Conservation (phyloP, 2,888 invertebrate genomes). For the Teinopalpus imperialis region DNA sequence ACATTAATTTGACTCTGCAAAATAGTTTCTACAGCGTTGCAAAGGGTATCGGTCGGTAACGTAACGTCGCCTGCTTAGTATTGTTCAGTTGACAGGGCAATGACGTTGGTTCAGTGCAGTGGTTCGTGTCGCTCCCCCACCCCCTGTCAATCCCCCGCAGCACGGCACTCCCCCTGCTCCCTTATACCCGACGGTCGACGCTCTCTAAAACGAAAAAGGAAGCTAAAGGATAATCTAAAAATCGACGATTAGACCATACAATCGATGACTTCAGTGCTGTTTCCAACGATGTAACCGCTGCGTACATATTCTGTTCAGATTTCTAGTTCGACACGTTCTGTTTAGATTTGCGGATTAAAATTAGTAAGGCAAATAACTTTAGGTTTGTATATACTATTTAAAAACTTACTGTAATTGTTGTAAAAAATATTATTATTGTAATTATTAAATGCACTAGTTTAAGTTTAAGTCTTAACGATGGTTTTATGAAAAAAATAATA, state of each 20-base stretch:
- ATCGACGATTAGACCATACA: slow-evolving; percentile 75
- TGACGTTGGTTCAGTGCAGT: slow-evolving; percentile 71
- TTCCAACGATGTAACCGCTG: slow-evolving; percentile 28
- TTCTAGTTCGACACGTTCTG: too few relatives aligned
- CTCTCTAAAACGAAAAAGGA: slow-evolving; percentile 79
- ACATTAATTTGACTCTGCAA: too few relatives aligned
- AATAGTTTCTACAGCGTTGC: too few relatives aligned
- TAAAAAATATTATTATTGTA: too few relatives aligned
- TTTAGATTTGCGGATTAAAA: too few relatives aligned
- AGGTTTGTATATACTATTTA: too few relatives aligned
- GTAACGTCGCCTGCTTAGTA: slow-evolving; percentile 76
- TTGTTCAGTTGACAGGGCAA: slow-evolving; percentile 81
- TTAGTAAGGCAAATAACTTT: too few relatives aligned
- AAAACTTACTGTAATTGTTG: too few relatives aligned
- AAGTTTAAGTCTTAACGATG: too few relatives aligned
- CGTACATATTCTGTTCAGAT: too few relatives aligned
- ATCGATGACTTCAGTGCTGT: slow-evolving; percentile 62
- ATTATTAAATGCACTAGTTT: too few relatives aligned
- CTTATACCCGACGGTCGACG: slow-evolving; percentile 75
- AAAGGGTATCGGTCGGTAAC: slow-evolving; percentile 56
- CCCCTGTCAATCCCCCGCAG: slow-evolving; percentile 29
- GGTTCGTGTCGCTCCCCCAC: slow-evolving; percentile 46
- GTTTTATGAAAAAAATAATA: too few relatives aligned
- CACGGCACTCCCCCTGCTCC: slow-evolving; percentile 43
- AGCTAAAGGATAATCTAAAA: slow-evolving; percentile 80